Evolutionary conservation across 2,113 vertebrate species (phyloP).

Genomic region (Cyprinodon tularosa): DNA sequence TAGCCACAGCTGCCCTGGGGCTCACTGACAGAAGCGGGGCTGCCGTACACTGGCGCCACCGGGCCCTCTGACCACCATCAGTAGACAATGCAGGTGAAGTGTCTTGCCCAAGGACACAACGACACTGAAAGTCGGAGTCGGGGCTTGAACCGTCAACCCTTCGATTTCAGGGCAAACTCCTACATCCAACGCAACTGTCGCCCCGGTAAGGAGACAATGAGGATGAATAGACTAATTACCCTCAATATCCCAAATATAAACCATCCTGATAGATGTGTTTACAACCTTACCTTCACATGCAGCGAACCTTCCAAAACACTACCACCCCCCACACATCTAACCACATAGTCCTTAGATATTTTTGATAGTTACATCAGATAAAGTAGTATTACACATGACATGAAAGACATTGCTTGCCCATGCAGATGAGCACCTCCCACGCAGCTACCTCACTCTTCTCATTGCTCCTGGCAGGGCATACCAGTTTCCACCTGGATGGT

Average conservation of each 20-base stretch:
- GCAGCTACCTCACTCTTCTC: conserved; percentile 59
- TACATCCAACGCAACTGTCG: too few relatives aligned
- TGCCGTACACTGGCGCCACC: too few relatives aligned
- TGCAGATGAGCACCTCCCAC: conserved; percentile 69
- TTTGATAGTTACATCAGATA: conserved; percentile 56
- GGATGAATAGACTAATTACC: neutral
- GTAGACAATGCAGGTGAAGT: too few relatives aligned
- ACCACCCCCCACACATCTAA: conserved; percentile 29
- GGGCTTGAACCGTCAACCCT: too few relatives aligned
- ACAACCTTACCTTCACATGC: conserved; percentile 12
- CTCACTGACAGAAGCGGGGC: too few relatives aligned
- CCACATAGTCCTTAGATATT: conserved; percentile 27
- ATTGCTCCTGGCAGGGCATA: conserved; percentile 72
- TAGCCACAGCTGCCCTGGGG: too few relatives aligned
- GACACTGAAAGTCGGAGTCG: too few relatives aligned
- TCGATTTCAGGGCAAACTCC: too few relatives aligned
- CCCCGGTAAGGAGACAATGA: too few relatives aligned
- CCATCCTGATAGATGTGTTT: conserved; percentile 19
- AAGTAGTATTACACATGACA: conserved; percentile 53
- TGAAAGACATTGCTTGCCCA: conserved; percentile 50
- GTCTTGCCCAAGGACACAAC: too few relatives aligned
- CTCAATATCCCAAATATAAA: neutral
- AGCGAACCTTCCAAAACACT: conserved; percentile 23
- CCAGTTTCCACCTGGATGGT: conserved; percentile 86
- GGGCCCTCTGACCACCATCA: too few relatives aligned